Conservation (phyloP, 2,113 vertebrate genomes). For the Anhinga anhinga region DNA sequence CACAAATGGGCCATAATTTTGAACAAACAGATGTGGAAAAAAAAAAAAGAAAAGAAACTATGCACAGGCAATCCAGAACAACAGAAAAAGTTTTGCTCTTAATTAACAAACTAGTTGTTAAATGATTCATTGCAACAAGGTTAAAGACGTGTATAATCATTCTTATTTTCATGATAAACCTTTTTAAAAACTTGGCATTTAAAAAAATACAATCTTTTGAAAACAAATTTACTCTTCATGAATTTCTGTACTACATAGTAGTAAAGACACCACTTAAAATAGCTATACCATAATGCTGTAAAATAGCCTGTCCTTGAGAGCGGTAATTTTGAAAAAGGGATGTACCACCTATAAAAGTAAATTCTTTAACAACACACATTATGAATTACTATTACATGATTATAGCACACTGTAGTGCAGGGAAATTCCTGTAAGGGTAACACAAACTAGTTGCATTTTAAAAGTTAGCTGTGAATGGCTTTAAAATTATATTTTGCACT, state of each 20-base stretch:
- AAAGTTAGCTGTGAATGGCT: background rate
- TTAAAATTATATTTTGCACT: background rate
- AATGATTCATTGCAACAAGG: background rate
- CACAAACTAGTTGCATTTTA: background rate
- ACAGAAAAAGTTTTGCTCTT: background rate
- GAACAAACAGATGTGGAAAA: background rate
- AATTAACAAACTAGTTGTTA: background rate
- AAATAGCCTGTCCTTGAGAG: background rate
- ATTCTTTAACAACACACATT: background rate
- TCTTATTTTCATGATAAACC: background rate
- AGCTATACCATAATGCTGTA: background rate
- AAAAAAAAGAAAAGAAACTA: background rate
- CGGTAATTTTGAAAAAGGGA: background rate
- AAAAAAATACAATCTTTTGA: background rate
- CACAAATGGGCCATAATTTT: background rate
- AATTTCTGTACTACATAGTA: background rate
- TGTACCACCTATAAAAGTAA: background rate
- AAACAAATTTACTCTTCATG: background rate
- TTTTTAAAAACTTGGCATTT: fast-evolving
- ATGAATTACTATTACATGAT: background rate
- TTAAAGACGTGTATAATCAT: background rate
- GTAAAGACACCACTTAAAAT: background rate
- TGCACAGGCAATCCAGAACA: background rate
- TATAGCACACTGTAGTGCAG: background rate
- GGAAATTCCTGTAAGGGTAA: background rate